phyloP scores from a whole-genome alignment of 1,140 invertebrate genomes.

The Heliconius hewitsoni region DNA sequence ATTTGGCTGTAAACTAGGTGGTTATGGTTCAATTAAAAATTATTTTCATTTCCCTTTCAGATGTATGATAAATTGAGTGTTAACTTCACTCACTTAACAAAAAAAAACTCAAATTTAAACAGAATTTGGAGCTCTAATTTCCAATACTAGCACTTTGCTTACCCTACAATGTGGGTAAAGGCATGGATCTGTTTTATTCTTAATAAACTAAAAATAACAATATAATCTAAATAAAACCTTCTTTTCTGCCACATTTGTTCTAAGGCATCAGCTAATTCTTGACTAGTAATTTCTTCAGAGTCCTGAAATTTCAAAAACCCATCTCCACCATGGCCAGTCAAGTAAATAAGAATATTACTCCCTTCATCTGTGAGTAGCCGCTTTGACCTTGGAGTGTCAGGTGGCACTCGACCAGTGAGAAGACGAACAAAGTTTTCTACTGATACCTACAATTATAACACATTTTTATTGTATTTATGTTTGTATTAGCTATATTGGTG shows the following conservation, averaged over 20 bases:
- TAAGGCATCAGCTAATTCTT: constrained; percentile 98
- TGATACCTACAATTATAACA: constrained; percentile 86
- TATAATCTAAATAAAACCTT: constrained; percentile 81
- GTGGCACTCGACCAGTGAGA: constrained; percentile 94
- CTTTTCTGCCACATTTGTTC: constrained; percentile 99
- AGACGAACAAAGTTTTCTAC: constrained; percentile 99
- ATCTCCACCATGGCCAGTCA: constrained; percentile 98
- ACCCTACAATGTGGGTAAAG: neutral
- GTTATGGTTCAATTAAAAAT: too few species aligned
- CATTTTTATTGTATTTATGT: neutral
- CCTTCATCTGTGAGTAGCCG: constrained; percentile 97
- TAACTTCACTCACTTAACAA: too few species aligned
- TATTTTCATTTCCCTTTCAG: too few species aligned
- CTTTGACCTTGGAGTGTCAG: constrained; percentile 96
- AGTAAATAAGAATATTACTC: constrained; percentile 98
- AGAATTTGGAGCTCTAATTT: too few species aligned
- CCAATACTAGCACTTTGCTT: too few species aligned
- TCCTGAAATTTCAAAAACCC: constrained; percentile 99
- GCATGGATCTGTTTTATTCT: neutral
- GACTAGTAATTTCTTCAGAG: constrained; percentile 99
- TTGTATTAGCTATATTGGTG: too few species aligned
- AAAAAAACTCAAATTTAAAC: too few species aligned
- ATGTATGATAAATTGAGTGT: too few species aligned
- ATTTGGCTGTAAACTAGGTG: too few species aligned
- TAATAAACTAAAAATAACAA: neutral